phyloP scores from a whole-genome alignment of 1,140 invertebrate genomes.

The Ephestia elutella region DNA sequence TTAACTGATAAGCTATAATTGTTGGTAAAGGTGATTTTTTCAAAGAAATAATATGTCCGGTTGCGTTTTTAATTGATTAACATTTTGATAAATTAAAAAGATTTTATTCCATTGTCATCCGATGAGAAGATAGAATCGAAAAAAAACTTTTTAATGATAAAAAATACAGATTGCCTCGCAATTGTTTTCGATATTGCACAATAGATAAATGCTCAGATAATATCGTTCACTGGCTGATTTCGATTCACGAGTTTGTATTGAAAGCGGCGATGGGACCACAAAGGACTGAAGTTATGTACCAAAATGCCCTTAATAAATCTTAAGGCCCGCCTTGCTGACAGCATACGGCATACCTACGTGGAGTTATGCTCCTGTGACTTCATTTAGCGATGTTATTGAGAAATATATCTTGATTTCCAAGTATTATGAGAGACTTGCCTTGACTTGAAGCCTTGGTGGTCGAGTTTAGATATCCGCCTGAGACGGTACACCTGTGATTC shows the following conservation, averaged over 20 bases:
- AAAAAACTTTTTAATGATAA: background rate
- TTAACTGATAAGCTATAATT: no score
- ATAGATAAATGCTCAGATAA: background rate
- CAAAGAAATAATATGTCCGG: no score
- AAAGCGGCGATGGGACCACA: slow-evolving; percentile 22
- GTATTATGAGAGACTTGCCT: background rate
- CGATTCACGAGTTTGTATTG: background rate
- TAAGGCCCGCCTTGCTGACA: slow-evolving; percentile 34
- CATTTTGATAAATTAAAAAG: no score
- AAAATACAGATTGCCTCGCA: background rate
- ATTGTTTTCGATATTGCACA: background rate
- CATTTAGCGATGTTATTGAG: slow-evolving; percentile 12
- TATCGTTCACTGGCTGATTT: background rate
- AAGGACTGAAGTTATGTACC: slow-evolving; percentile 40
- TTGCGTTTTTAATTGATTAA: no score
- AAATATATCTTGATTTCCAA: no score
- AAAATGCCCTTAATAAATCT: slow-evolving; percentile 37
- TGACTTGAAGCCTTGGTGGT: no score
- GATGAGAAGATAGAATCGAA: background rate
- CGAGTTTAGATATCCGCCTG: no score
- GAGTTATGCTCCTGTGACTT: slow-evolving; percentile 26
- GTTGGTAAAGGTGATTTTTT: no score
- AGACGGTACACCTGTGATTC: no score
- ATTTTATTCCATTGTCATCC: no score
- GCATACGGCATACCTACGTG: slow-evolving; percentile 31